phyloP scores from a whole-genome alignment of 2,888 invertebrate genomes.

The Corbicula japonica region DNA sequence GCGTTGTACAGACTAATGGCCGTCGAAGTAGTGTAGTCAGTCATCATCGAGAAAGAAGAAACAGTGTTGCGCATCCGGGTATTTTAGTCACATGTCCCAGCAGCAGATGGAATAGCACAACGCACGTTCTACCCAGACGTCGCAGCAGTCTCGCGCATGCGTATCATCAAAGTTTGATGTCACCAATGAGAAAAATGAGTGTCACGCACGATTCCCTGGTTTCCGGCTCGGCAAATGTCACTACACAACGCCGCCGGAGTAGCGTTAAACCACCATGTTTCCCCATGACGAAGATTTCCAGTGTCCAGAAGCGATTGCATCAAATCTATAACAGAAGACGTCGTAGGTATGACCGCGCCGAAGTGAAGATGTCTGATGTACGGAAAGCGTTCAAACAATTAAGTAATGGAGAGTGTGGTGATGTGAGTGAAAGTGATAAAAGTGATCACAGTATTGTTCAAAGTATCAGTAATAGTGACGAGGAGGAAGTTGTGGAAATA shows the following conservation, averaged over 20 bases:
- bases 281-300: slow-evolving; percentile 30
- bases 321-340: slow-evolving; percentile 23
- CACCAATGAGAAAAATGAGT: slow-evolving; percentile 23
- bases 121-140: neutral
- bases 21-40: slow-evolving; percentile 16
- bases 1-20: slow-evolving; percentile 9
- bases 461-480: neutral
- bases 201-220: neutral
- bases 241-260: slow-evolving; percentile 14
- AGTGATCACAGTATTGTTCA: neutral
- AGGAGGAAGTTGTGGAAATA: slow-evolving; percentile 7
- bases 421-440: slow-evolving; percentile 21
- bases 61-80: slow-evolving; percentile 15
- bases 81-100: neutral
- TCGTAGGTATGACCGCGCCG: slow-evolving; percentile 22
- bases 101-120: slow-evolving; percentile 10
- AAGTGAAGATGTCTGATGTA: slow-evolving; percentile 32
- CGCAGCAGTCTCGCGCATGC: slow-evolving; percentile 31
- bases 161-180: slow-evolving; percentile 28
- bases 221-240: neutral
- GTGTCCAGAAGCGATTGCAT: slow-evolving; percentile 38
- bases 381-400: slow-evolving; percentile 25
- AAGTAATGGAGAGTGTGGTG: neutral
- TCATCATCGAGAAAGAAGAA: neutral
- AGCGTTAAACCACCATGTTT: slow-evolving; percentile 43